Conservation (phyloP, 2,113 vertebrate species). For the Ahaetulla prasina region DNA sequence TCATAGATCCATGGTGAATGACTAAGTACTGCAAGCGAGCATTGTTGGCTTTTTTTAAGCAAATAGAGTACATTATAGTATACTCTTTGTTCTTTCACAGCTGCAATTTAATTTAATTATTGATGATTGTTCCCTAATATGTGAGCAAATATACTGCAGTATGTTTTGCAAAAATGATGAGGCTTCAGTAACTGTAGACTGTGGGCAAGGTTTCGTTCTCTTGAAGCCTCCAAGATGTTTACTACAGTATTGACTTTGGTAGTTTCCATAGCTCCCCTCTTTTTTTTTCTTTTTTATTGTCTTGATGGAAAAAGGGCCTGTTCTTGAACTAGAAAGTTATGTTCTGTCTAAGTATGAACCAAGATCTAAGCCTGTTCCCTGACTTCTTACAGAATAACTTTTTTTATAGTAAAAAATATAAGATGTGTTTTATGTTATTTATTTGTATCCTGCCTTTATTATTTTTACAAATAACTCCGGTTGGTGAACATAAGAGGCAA, state of each 20-base stretch:
- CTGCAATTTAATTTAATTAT: conserved; percentile 8
- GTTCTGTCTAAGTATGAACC: not conserved
- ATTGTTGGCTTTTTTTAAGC: not conserved
- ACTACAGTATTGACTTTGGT: not conserved
- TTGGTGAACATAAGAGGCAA: not conserved
- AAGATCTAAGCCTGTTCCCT: not conserved
- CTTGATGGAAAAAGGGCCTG: too few relatives aligned
- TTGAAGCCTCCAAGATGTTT: not conserved
- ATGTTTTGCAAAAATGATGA: not conserved
- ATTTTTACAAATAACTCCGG: not conserved
- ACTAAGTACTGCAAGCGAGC: conserved; percentile 2
- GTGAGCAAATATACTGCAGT: not conserved
- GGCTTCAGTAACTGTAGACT: not conserved
- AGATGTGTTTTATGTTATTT: not conserved
- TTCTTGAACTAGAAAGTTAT: not conserved
- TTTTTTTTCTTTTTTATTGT: not conserved
- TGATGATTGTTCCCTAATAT: not conserved
- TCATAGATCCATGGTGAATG: conserved; percentile 3
- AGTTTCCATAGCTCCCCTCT: not conserved
- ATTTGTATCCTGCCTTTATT: not conserved
- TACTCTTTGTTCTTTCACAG: not conserved
- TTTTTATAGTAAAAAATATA: not conserved
- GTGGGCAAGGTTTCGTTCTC: not conserved
- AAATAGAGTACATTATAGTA: not conserved
- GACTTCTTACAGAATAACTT: not conserved